Base-by-base conservation (phyloP, 2,797 vertebrate genomes). In the Salmo trutta region DNA sequence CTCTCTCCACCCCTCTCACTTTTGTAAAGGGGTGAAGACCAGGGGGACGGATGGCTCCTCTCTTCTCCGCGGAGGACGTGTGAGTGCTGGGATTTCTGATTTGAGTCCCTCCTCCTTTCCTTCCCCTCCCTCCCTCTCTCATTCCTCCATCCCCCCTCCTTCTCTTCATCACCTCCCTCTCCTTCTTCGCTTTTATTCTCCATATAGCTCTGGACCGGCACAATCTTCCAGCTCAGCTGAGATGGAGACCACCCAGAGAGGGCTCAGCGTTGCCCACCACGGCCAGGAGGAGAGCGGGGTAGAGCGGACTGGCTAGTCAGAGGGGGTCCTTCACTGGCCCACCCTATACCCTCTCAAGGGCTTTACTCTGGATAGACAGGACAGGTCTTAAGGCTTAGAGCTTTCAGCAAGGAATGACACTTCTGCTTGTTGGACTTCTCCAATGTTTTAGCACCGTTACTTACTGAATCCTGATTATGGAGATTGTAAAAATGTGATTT, bases 41-140 rank as follows among this genome's bases (percentile, higher is more conserved):
- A 31, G 74, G 62, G 73, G 71, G 84, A 77, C 62, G 65, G 76
- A 82, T 75, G 36, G 75, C 82, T 82, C 83, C 78, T 78, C 79
- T 17, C 74, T 80, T 82, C 86, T 88, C 81, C 27, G 75, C 65
- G 29, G 79, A 81, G 83, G 84, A 82, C 76, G 83, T 82, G 82
- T 3, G 54, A 80, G 85, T 86, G 87, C 85, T 77, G 82, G 85
- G 83, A 90, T 89, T 88, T 91, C 83, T 80, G 78, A 77, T 90
- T 88, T 54, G 77, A 86, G 74, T 75, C 75, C 69, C 82, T 77
- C 80, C 77, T 71, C 75, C 75, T 52, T 33, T 64, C 62, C 62
- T 29, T 36, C n/a, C 71, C 36, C 71, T 53, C 51, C 56, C 74
- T 67, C 76, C 73, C 64, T 41, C 53, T 71, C 65, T 71, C 78